phyloP scores from a whole-genome alignment of 2,888 invertebrate genomes.

The Antheraea assamensis region DNA sequence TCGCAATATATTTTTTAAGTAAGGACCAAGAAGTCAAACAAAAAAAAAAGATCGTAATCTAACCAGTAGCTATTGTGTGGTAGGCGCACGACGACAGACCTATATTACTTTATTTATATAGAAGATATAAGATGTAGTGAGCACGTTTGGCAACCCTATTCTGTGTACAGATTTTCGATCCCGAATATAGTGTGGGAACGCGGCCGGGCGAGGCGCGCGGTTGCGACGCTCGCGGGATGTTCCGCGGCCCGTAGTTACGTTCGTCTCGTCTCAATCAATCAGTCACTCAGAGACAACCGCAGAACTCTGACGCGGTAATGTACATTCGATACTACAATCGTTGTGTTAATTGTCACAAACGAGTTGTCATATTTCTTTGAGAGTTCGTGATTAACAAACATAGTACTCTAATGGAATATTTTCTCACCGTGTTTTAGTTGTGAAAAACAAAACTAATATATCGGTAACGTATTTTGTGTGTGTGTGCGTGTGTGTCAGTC shows the following conservation, averaged over 20 bases:
- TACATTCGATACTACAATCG: not conserved
- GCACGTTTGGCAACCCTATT: not conserved
- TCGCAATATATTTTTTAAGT: too few relatives aligned
- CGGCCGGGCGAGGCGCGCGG: not conserved
- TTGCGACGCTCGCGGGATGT: slow-evolving; percentile 17
- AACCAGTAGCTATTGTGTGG: too few relatives aligned
- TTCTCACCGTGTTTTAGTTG: not conserved
- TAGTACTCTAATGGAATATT: slow-evolving; percentile 11
- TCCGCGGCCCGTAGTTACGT: not conserved
- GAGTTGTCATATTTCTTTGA: not conserved
- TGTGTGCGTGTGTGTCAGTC: not conserved
- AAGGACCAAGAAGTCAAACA: too few relatives aligned
- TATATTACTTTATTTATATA: too few relatives aligned
- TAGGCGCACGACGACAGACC: too few relatives aligned
- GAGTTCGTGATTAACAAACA: not conserved
- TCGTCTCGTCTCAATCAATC: slow-evolving; percentile 33
- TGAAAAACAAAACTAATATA: not conserved
- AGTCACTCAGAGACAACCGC: slow-evolving; percentile 52
- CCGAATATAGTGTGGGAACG: slow-evolving; percentile 5
- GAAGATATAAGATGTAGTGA: not conserved
- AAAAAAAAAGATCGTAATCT: too few relatives aligned
- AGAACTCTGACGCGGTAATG: slow-evolving; percentile 27
- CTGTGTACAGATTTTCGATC: not conserved
- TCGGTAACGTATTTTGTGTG: not conserved
- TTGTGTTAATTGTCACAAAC: slow-evolving; percentile 7